These are phyloP conservation scores for Drosophila flavopinicola DNA, from an alignment of 2,888 invertebrate genomes.

Conservation along the genomic window DNA sequence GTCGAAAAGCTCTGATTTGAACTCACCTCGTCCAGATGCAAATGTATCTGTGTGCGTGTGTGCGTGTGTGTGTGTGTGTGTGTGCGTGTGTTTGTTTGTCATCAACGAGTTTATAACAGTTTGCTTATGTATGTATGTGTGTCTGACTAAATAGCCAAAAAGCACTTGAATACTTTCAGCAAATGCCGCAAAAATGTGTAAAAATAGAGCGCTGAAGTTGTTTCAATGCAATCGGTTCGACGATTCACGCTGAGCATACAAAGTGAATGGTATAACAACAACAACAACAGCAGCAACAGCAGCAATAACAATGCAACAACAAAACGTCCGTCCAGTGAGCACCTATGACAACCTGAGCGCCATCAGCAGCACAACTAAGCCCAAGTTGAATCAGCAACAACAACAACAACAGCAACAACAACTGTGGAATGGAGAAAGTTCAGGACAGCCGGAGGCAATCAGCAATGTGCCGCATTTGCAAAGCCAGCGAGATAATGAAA, in stretches of 20 bases:
- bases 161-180: constrained; percentile 13
- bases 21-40: constrained; percentile 11
- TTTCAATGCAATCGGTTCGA: constrained; percentile 1
- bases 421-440: constrained; percentile 14
- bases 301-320: constrained; percentile 62
- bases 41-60: not conserved
- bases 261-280: not conserved
- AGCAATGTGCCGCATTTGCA: constrained; percentile 29
- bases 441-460: constrained; percentile 12
- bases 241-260: constrained; percentile 3
- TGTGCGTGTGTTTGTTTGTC: too few species aligned
- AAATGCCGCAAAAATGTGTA: constrained; percentile 24
- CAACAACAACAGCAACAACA: constrained; percentile 38
- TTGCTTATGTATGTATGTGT: not conserved
- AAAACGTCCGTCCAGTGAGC: constrained; percentile 82
- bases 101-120: too few species aligned
- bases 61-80: not conserved
- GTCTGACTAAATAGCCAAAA: not conserved
- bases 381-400: constrained; percentile 52
- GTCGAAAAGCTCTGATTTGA: not conserved
- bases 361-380: constrained; percentile 48
- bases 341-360: constrained; percentile 83
- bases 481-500: constrained; percentile 33
- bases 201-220: not conserved
- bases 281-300: constrained; percentile 4